A percentile compares a stretch with the other conserved stretches of the same genome.
Evolutionary conservation across 2,888 invertebrate genomes (phyloP).

Genomic region (Biston stratarius): DNA sequence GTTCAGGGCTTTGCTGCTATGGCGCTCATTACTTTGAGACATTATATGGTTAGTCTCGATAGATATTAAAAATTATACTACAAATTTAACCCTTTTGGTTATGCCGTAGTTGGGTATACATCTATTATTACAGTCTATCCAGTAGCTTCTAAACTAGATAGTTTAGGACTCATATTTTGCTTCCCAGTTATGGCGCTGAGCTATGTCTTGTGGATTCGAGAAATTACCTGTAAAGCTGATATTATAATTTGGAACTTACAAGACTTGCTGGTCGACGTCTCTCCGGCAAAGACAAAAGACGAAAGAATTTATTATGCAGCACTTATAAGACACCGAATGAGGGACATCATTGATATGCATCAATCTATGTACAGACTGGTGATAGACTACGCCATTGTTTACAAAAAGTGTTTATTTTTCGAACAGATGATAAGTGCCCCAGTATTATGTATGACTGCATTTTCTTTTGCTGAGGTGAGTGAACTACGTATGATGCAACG

Average conservation of each 20-base stretch:
- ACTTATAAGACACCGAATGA: slow-evolving; percentile 34
- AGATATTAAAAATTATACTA: no score
- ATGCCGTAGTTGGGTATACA: no score
- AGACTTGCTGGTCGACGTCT: slow-evolving; percentile 34
- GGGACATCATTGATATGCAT: slow-evolving; percentile 34
- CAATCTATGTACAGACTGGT: slow-evolving; percentile 34
- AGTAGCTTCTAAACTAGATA: no score
- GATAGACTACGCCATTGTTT: slow-evolving; percentile 31
- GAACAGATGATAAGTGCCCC: slow-evolving; percentile 32
- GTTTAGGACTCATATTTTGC: background rate
- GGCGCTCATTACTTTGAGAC: no score
- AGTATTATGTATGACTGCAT: slow-evolving; percentile 35
- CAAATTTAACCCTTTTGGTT: no score
- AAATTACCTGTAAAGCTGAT: slow-evolving; percentile 34
- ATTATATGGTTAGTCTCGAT: no score
- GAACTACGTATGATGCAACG: no score
- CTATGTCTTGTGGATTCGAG: slow-evolving; percentile 25
- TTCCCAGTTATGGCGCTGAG: slow-evolving; percentile 23
- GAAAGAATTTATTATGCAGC: slow-evolving; percentile 10
- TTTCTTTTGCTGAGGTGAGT: slow-evolving; percentile 30
- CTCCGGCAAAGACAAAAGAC: slow-evolving; percentile 21
- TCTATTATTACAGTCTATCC: no score
- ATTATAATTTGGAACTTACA: slow-evolving; percentile 22
- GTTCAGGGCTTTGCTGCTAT: no score
- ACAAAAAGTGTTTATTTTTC: slow-evolving; percentile 26